A percentile compares a stretch with the other conserved stretches of the same genome.
Evolutionary conservation across 2,888 invertebrate species (phyloP).

Genomic region (Digitonthophagus gazella): DNA sequence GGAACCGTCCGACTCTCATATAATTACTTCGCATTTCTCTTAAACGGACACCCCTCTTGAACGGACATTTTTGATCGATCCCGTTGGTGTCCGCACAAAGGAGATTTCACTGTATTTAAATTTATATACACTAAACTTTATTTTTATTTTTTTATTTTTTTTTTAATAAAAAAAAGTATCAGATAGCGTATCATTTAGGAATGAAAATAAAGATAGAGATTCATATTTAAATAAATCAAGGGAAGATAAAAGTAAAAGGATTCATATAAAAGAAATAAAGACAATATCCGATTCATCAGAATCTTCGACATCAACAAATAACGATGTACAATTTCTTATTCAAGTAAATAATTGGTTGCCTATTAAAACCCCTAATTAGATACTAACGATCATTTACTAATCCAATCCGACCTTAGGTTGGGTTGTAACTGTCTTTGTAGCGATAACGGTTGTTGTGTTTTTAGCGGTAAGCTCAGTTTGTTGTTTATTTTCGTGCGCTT

Average conservation of each 20-base stretch:
- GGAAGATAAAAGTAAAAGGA: constrained; percentile 41
- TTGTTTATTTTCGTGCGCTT: background rate
- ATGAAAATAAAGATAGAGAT: constrained; percentile 36
- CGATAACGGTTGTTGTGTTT: constrained; percentile 13
- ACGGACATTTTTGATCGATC: too few species aligned
- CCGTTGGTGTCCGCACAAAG: too few species aligned
- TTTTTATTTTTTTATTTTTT: constrained; percentile 8
- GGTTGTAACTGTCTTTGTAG: constrained; percentile 27
- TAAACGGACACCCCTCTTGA: too few species aligned
- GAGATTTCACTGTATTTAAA: too few species aligned
- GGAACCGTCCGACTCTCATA: too few species aligned
- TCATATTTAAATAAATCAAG: background rate
- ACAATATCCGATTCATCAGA: constrained; percentile 45
- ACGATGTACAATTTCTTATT: constrained; percentile 63
- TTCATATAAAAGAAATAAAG: constrained; percentile 50
- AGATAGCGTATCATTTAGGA: constrained; percentile 42
- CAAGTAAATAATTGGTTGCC: constrained; percentile 51
- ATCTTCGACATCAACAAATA: constrained; percentile 43
- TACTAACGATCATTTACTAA: constrained; percentile 18
- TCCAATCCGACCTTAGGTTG: background rate
- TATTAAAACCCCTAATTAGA: constrained; percentile 33
- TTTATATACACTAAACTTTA: background rate
- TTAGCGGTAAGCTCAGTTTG: background rate
- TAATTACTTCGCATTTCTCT: too few species aligned
- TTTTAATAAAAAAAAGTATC: constrained; percentile 39